These are phyloP conservation scores for Shinisaurus crocodilurus DNA, from an alignment of 2,113 vertebrate genomes.

Conservation along the genomic window DNA sequence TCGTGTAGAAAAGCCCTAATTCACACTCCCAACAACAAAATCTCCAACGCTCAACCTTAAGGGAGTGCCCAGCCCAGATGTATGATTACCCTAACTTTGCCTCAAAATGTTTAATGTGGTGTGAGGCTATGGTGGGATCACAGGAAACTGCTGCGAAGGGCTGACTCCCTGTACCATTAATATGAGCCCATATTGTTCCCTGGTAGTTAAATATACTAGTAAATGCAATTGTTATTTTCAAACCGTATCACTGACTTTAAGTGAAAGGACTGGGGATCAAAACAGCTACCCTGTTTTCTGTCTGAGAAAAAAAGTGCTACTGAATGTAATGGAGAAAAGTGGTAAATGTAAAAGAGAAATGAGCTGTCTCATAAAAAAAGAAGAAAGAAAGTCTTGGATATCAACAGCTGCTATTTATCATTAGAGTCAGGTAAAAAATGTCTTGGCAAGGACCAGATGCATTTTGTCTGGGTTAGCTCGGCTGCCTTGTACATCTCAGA, in stretches of 20 bases:
- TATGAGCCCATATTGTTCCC: not conserved
- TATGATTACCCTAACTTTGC: not conserved
- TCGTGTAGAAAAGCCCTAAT: too few relatives aligned
- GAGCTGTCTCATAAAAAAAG: not conserved
- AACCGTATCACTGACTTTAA: slow-evolving; percentile 14
- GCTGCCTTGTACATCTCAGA: not conserved
- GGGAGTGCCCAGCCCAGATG: not conserved
- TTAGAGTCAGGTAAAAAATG: not conserved
- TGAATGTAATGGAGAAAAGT: slow-evolving; percentile 1
- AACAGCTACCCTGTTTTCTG: not conserved
- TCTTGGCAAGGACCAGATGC: not conserved
- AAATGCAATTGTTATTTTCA: slow-evolving; percentile 1
- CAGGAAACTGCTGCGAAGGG: not conserved
- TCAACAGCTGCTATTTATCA: not conserved
- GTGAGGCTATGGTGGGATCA: not conserved
- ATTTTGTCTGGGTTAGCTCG: not conserved
- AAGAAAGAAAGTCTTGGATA: not conserved
- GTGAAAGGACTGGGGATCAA: not conserved
- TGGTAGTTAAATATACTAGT: not conserved
- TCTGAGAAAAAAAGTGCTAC: not conserved
- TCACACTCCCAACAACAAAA: not conserved
- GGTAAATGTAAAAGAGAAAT: slow-evolving; percentile 16
- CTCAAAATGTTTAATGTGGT: not conserved
- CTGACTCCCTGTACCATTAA: not conserved
- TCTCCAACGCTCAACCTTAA: not conserved